Percentiles rank a stretch among this genome's conserved stretches.
Evolutionary conservation across 92 coral and sea anemone species (phyloP).

Genomic region (Parazoanthus darwini): DNA sequence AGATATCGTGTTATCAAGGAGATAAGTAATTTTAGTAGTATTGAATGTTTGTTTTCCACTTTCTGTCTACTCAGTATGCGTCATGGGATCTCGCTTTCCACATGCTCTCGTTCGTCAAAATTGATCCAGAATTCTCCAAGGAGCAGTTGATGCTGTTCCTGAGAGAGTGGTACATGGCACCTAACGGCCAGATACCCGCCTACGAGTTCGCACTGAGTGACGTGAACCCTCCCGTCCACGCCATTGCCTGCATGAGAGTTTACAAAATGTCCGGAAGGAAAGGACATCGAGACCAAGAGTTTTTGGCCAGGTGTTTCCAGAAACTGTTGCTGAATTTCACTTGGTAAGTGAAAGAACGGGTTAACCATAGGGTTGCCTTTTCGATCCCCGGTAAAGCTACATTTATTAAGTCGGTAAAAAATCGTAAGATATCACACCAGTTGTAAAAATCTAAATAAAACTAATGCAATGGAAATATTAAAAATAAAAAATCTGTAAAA

Average conservation of each 20-base stretch:
- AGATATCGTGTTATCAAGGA: neutral
- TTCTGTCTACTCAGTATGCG: conserved; percentile 69
- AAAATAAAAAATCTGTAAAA: no score
- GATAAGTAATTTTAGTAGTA: neutral
- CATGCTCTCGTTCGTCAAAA: conserved; percentile 91
- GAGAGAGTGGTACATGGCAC: conserved; percentile 98
- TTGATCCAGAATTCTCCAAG: conserved; percentile 96
- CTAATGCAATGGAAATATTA: no score
- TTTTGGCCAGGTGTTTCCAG: conserved; percentile 92
- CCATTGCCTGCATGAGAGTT: conserved; percentile 84
- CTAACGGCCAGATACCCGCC: conserved; percentile 97
- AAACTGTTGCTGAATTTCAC: conserved; percentile 92
- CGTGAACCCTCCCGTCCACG: conserved; percentile 99
- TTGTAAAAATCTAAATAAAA: no score
- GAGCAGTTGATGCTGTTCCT: conserved; percentile 83
- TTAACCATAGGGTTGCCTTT: neutral
- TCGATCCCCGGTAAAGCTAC: neutral
- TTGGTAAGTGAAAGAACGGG: conserved; percentile 58
- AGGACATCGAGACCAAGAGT: conserved; percentile 81
- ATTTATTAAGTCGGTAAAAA: no score
- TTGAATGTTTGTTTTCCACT: no score
- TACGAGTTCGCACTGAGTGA: conserved; percentile 97
- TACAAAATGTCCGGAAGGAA: conserved; percentile 93
- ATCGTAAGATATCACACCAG: no score
- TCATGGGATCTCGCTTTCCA: conserved; percentile 98